Evolutionary conservation across 2,888 invertebrate species (phyloP), one percentile per base, ranked within the genome.

Genomic region (Chironomus tentans): DNA sequence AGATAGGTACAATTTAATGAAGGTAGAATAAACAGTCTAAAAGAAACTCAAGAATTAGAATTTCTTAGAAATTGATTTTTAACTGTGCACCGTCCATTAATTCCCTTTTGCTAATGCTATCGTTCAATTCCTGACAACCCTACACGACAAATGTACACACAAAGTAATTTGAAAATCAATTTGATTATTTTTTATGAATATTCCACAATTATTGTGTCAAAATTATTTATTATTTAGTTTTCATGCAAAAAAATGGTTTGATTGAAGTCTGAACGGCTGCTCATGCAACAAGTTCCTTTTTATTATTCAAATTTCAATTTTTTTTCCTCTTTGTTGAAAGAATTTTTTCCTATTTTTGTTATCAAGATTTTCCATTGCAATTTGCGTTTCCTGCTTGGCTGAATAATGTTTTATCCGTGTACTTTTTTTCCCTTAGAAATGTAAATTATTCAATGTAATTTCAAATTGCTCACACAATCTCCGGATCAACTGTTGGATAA

Each of bases 311-410:
- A 38, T 24, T 38, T 38, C 38, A 38, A 62, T 21, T 62, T 62
- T 22, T 22, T 62, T 62, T 24, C 2, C 12, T 50, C 4, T 15
- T 15, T 56, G 15, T 15, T 65, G 21, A 22, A 13, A 6, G 21
- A 22, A 22, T 21, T 13, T 56, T 18, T 56, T 65, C 13, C 65
- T 21, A 1, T 65, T 24, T 15, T 56, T 21, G 2, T 65, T 65
- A 65, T 65, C 65, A 65, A 65, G 65, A 65, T 65, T 24, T 65
- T 24, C n/a, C 10, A 24, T 65, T 65, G 65, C 22, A 65, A 65
- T 65, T 65, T 65, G 65, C 65, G 65, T 65, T 65, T 65, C 22
- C 65, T 65, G 21, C 65, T 65, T 65, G 10, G 65, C 65, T 56
- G 2, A 38, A 38, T 38, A 38, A n/a, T n/a, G 3, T n/a, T 48